Conservation (phyloP, 2,113 vertebrate genomes). For the Azemiops feae region DNA sequence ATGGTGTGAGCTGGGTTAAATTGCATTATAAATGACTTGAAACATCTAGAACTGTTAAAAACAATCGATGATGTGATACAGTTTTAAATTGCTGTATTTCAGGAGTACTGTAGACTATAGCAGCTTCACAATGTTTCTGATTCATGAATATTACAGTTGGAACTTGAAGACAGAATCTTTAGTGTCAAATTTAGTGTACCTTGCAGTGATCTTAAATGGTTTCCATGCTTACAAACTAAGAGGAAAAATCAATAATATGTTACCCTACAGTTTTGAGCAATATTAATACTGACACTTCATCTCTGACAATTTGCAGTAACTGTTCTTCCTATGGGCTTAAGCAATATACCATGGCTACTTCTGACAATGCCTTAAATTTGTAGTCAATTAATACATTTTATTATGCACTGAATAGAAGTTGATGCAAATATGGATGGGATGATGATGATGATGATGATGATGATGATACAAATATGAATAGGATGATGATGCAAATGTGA, state of each 20-base stretch:
- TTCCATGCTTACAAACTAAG: background rate
- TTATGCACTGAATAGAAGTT: background rate
- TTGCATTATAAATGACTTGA: background rate
- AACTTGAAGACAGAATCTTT: background rate
- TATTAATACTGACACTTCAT: background rate
- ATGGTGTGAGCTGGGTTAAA: background rate
- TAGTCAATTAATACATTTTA: background rate
- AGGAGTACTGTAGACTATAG: background rate
- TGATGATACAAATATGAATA: background rate
- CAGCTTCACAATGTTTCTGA: background rate
- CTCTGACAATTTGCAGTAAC: background rate
- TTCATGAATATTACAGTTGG: background rate
- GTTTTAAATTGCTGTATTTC: background rate
- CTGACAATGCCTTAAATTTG: background rate
- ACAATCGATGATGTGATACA: background rate
- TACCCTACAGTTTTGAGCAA: background rate
- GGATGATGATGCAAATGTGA: background rate
- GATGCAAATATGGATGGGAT: background rate
- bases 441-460: background rate
- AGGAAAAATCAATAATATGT: background rate
- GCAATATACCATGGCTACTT: background rate
- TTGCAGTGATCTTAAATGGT: background rate
- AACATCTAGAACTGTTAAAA: background rate
- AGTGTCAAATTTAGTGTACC: background rate
- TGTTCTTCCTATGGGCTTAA: background rate